Conservation (phyloP, 2,797 vertebrate species). For the Gallinago solitaria region DNA sequence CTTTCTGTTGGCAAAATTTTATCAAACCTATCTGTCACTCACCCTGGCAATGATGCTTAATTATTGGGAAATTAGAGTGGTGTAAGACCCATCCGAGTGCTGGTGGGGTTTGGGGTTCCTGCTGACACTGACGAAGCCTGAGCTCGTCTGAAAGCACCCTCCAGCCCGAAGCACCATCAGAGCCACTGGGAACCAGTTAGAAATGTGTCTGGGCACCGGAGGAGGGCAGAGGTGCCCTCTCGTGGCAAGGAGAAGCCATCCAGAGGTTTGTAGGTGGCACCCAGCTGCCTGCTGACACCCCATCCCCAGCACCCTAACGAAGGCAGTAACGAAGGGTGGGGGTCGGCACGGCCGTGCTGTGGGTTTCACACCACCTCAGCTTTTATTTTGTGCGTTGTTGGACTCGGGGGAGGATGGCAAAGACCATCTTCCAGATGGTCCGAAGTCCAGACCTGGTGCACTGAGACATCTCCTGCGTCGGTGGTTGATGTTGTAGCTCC, state of each 20-base stretch:
- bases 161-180: accelerated
- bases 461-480: not conserved
- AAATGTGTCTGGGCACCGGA: not conserved
- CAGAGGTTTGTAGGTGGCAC: not conserved
- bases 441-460: not conserved
- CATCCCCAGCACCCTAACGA: accelerated
- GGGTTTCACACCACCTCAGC: not conserved
- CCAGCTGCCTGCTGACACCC: not conserved
- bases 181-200: not conserved
- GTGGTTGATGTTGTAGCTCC: not conserved
- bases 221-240: not conserved
- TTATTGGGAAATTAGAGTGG: not conserved
- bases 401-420: not conserved
- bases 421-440: not conserved
- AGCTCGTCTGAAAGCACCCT: not conserved
- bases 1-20: not conserved
- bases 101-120: not conserved
- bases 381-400: accelerated
- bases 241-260: not conserved
- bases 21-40: not conserved
- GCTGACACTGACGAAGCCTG: accelerated
- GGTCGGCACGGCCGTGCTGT: accelerated
- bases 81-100: not conserved
- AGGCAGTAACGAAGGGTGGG: not conserved
- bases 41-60: not conserved